These are phyloP conservation scores for Phalangium opilio DNA, from an alignment of 2,888 invertebrate genomes.

Conservation along the genomic window DNA sequence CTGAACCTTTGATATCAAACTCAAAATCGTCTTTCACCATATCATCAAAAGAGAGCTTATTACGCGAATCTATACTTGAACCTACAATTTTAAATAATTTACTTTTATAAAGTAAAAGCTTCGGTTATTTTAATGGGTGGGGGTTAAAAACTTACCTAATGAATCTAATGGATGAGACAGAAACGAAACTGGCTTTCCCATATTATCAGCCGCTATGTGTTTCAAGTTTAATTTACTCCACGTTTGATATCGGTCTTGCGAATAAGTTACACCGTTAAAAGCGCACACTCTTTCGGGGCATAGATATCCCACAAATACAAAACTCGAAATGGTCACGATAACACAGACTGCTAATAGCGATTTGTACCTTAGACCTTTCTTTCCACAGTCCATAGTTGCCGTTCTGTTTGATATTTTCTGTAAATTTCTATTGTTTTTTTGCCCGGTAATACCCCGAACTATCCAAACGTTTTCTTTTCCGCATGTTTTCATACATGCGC, in stretches of 20 bases:
- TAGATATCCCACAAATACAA: conserved; percentile 7
- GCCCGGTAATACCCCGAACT: no score
- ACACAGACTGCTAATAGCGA: no score
- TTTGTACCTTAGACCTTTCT: no score
- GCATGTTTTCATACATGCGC: no score
- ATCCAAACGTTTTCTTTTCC: no score
- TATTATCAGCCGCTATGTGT: conserved; percentile 16
- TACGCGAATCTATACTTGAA: neutral
- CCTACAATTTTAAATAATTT: no score
- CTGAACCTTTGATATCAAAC: conserved; percentile 44
- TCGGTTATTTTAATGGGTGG: no score
- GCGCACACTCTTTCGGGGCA: conserved; percentile 19
- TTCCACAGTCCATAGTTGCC: no score
- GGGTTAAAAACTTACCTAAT: neutral
- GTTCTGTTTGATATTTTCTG: no score
- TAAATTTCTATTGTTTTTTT: no score
- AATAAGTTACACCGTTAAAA: conserved; percentile 13
- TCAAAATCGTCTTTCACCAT: conserved; percentile 16
- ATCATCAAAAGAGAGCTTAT: conserved; percentile 17
- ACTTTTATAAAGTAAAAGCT: no score
- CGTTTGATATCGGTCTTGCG: conserved; percentile 6
- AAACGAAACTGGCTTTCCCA: conserved; percentile 17
- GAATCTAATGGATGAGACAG: conserved; percentile 15
- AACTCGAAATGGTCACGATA: no score
- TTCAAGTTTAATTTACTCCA: conserved; percentile 12